A percentile compares a stretch with the other conserved stretches of the same genome.
Conservation (phyloP, 2,888 invertebrate genomes). For the Aradus depressus region DNA sequence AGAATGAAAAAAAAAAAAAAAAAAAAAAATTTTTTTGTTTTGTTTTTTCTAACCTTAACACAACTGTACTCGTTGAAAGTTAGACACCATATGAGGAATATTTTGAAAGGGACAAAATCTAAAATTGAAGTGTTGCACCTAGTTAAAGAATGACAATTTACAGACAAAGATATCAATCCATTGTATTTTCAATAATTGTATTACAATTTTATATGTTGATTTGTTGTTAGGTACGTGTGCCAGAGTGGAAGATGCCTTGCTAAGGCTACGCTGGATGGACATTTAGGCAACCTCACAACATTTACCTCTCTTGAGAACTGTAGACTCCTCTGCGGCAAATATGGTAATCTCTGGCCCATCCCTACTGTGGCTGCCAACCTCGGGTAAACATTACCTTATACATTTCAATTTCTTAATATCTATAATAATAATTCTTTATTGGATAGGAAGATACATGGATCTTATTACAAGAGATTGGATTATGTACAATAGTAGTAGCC, state of each 20-base stretch:
- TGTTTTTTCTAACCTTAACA: too few species aligned
- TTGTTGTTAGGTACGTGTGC: conserved; percentile 15
- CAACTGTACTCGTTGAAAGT: too few species aligned
- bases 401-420: neutral
- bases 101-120: too few species aligned
- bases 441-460: neutral
- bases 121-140: too few species aligned
- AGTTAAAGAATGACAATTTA: too few species aligned
- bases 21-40: too few species aligned
- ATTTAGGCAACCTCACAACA: neutral
- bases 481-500: neutral
- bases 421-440: neutral
- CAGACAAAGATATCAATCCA: too few species aligned
- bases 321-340: conserved; percentile 54
- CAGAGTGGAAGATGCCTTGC: conserved; percentile 12
- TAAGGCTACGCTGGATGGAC: conserved; percentile 6
- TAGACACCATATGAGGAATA: too few species aligned
- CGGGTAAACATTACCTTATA: conserved; percentile 26
- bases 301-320: conserved; percentile 48
- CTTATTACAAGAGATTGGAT: neutral
- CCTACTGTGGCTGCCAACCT: conserved; percentile 41
- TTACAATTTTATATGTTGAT: neutral
- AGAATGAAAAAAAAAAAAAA: too few species aligned
- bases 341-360: conserved; percentile 58
- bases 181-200: too few species aligned